phyloP scores from a whole-genome alignment of 2,888 invertebrate genomes.

The Parthenolecanium corni region DNA sequence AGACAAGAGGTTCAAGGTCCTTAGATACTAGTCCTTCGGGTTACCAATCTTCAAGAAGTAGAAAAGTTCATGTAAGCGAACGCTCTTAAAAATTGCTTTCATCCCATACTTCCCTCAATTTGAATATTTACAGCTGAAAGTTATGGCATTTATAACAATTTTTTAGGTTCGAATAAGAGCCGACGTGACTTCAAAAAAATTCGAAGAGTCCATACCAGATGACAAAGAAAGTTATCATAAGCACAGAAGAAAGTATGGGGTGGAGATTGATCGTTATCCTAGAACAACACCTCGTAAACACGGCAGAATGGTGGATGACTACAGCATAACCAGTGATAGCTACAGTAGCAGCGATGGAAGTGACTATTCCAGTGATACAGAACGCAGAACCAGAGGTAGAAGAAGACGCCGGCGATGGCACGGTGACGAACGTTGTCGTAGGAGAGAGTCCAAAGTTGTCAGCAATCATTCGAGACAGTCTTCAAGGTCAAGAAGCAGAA shows the following conservation, averaged over 20 bases:
- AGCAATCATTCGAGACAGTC: background rate
- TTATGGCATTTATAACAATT: background rate
- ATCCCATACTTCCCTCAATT: too few species aligned
- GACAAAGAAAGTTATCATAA: background rate
- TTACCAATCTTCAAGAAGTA: slow-evolving; percentile 15
- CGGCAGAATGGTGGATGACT: background rate
- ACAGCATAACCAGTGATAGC: background rate
- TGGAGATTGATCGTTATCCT: background rate
- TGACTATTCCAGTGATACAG: slow-evolving; percentile 25
- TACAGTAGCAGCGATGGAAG: background rate
- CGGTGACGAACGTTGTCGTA: background rate
- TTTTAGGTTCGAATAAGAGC: slow-evolving; percentile 30
- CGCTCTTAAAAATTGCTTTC: too few species aligned
- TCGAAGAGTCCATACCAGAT: slow-evolving; percentile 4
- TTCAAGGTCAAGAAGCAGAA: background rate
- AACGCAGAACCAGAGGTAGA: background rate
- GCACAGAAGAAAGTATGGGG: background rate
- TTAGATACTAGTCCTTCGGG: slow-evolving; percentile 18
- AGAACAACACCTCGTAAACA: background rate
- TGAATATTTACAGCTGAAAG: too few species aligned
- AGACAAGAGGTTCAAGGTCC: slow-evolving; percentile 5
- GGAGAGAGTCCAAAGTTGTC: background rate
- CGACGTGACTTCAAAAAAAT: slow-evolving; percentile 27
- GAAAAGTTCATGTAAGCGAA: slow-evolving; percentile 19
- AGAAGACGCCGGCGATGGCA: background rate